Evolutionary conservation across 2,113 vertebrate genomes (phyloP).

Genomic region (Grus americana): DNA sequence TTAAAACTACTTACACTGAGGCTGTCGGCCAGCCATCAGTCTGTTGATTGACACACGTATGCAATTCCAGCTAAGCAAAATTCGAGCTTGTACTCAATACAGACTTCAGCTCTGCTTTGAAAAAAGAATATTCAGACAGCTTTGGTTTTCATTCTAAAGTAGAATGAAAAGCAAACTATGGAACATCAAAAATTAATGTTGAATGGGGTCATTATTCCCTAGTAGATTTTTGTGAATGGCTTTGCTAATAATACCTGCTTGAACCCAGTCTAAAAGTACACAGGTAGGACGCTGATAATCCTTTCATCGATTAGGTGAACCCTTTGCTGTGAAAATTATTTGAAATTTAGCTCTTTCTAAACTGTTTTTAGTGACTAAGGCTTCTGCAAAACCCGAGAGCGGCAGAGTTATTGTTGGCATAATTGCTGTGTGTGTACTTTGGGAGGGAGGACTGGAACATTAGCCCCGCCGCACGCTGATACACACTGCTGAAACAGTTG

Average conservation of each 20-base stretch:
- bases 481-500: neutral
- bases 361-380: neutral
- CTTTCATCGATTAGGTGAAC: neutral
- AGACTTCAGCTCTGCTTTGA: neutral
- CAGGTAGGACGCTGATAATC: neutral
- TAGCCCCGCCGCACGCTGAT: rapidly evolving
- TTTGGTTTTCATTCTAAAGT: neutral
- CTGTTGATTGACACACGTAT: neutral
- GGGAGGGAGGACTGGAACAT: neutral
- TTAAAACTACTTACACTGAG: neutral
- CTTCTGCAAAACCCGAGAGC: neutral
- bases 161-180: neutral
- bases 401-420: neutral
- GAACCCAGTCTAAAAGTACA: neutral
- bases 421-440: neutral
- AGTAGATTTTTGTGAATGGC: neutral
- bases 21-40: neutral
- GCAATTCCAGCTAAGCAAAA: neutral
- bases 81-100: neutral
- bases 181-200: neutral
- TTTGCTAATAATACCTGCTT: neutral
- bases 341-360: neutral
- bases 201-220: neutral
- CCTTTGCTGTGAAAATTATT: neutral
- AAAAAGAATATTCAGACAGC: neutral